Base-by-base conservation (phyloP, 2,113 vertebrate genomes). In the Turnix velox region DNA sequence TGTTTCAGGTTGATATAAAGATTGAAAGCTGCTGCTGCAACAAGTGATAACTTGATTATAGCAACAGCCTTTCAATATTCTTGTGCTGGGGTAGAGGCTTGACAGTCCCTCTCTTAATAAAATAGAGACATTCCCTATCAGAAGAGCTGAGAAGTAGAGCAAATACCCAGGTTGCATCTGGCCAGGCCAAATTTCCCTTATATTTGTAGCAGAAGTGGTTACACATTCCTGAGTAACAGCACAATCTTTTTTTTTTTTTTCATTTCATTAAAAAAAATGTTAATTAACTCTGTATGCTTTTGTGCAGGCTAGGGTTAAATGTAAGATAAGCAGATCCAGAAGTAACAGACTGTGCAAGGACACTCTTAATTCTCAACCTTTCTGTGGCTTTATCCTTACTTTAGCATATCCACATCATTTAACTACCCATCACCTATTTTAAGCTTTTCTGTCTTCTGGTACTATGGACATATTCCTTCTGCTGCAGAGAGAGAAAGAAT, bases 41-140 rank as follows among this genome's bases (percentile, higher is more conserved):
- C 87, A 95, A 96, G 93, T 96, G 84, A 94, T 87, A 93, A 84
- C 86, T 92, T 78, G 89, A 92, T 91, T 94, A 93, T 51, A 91
- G 85, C 54, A 88, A 69, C 57, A 96, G 88, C 31, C 22, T 40
- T 94, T 96, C 81, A 85, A 77, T 92, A 75, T 25, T 51, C 55
- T 62, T 81, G 30, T 43, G 35, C 73, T 77, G 48, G 9, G 28
- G 68, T 24, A 90, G 14, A 68, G 49, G 55, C 33, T 33, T 92
- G 84, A 52, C 91, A 86, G 68, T 59, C 72, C 42, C 54, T 37
- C 45, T 81, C 54, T 78, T 92, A 90, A 77, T 94, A 94, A 94
- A 92, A 95, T 69, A 52, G 0, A 95, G 73, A 83, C 18, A 86
- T 75, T 19, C 25, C n/a, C 33, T 66, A 90, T 79, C 88, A 87